Evolutionary conservation across 1,140 invertebrate genomes (phyloP).

Genomic region (Trigoniulus corallinus): DNA sequence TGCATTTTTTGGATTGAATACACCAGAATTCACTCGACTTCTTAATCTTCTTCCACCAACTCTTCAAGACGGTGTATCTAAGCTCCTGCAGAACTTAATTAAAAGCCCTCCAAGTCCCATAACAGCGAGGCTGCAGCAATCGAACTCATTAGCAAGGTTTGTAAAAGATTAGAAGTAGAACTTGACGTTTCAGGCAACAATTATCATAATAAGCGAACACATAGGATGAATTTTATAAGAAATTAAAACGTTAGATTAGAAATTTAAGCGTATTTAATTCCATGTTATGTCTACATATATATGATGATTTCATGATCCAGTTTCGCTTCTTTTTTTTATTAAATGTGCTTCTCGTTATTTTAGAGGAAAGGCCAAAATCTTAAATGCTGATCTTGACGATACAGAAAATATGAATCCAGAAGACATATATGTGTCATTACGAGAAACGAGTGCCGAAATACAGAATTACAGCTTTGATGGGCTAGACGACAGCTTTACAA

Average conservation of each 20-base stretch:
- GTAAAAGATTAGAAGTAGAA: too few species aligned
- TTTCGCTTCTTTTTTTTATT: too few species aligned
- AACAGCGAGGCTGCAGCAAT: neutral
- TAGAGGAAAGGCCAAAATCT: neutral
- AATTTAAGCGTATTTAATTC: too few species aligned
- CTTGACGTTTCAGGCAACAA: too few species aligned
- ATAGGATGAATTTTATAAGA: too few species aligned
- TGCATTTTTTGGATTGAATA: slow-evolving; percentile 75
- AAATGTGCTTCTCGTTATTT: too few species aligned
- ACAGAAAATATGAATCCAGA: slow-evolving; percentile 61
- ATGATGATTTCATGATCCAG: too few species aligned
- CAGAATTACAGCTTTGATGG: slow-evolving; percentile 64
- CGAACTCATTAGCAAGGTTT: neutral
- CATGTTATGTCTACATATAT: too few species aligned
- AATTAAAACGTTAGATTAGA: too few species aligned
- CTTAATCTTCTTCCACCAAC: slow-evolving; percentile 63
- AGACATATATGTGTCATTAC: slow-evolving; percentile 62
- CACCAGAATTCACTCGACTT: slow-evolving; percentile 66
- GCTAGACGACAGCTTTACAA: slow-evolving; percentile 16
- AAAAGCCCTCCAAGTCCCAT: slow-evolving; percentile 28
- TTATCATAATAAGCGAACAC: too few species aligned
- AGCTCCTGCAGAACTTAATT: slow-evolving; percentile 66
- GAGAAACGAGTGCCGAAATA: slow-evolving; percentile 83
- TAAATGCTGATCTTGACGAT: slow-evolving; percentile 26
- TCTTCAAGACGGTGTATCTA: slow-evolving; percentile 59